These are phyloP conservation scores for Leptopilina boulardi DNA, from an alignment of 1,140 invertebrate species.

Conservation along the genomic window DNA sequence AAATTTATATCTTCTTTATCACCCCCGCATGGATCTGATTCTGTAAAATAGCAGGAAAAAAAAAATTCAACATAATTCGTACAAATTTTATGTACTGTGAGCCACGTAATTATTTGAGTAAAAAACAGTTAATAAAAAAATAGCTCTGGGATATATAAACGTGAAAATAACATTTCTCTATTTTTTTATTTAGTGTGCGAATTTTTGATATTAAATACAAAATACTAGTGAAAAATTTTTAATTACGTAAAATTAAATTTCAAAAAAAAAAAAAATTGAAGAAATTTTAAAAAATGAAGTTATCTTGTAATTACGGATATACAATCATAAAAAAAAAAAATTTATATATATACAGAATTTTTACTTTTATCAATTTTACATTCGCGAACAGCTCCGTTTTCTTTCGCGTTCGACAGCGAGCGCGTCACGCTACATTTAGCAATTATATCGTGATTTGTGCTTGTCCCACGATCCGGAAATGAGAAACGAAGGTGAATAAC, in stretches of 20 bases:
- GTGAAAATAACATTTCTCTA: conserved; percentile 41
- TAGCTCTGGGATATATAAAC: conserved; percentile 32
- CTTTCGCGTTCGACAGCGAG: conserved; percentile 41
- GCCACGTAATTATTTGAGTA: conserved; percentile 45
- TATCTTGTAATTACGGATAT: too few species aligned
- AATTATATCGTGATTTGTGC: conserved; percentile 63
- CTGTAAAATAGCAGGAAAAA: background rate
- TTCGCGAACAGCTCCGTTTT: background rate
- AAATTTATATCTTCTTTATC: too few species aligned
- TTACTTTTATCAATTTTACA: conserved; percentile 60
- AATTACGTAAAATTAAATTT: background rate
- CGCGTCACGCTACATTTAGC: conserved; percentile 65
- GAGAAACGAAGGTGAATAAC: conserved; percentile 59
- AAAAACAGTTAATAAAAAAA: conserved; percentile 49
- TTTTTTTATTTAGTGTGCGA: conserved; percentile 44
- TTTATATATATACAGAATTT: conserved; percentile 27
- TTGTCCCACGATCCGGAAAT: conserved; percentile 60
- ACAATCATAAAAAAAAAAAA: background rate
- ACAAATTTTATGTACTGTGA: background rate
- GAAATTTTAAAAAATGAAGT: too few species aligned
- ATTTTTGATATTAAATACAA: conserved; percentile 16
- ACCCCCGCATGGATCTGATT: too few species aligned
- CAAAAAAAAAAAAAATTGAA: too few species aligned
- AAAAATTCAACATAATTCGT: conserved; percentile 11
- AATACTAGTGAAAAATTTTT: background rate